Conservation (phyloP, 2,888 invertebrate genomes). For the Volucella inflata region DNA sequence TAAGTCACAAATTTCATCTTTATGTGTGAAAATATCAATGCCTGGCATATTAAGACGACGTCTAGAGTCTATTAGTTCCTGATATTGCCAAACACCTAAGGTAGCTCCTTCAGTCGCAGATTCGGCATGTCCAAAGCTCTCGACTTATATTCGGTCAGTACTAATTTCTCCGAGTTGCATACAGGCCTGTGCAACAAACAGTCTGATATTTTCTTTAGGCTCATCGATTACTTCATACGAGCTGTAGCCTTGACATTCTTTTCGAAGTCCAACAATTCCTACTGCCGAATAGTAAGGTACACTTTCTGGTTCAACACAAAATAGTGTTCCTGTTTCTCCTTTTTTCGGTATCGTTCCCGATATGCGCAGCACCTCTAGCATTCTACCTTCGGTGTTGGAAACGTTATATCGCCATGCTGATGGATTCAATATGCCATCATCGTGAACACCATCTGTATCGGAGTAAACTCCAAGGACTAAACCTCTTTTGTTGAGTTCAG, state of each 20-base stretch:
- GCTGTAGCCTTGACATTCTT: slow-evolving; percentile 88
- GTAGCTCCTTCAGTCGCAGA: slow-evolving; percentile 91
- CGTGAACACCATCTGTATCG: slow-evolving; percentile 85
- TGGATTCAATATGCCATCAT: slow-evolving; percentile 86
- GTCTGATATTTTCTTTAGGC: slow-evolving; percentile 89
- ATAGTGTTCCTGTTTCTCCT: slow-evolving; percentile 87
- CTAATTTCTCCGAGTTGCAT: slow-evolving; percentile 85
- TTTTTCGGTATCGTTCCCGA: slow-evolving; percentile 84
- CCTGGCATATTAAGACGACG: slow-evolving; percentile 78
- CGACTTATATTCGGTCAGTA: slow-evolving; percentile 87
- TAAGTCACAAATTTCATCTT: slow-evolving; percentile 87
- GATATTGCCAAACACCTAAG: slow-evolving; percentile 88
- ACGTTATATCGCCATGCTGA: slow-evolving; percentile 86
- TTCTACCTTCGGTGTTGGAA: slow-evolving; percentile 84
- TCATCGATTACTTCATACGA: slow-evolving; percentile 89
- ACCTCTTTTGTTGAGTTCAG: slow-evolving; percentile 83
- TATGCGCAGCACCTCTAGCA: slow-evolving; percentile 85
- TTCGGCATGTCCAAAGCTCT: slow-evolving; percentile 90
- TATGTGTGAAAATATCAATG: slow-evolving; percentile 85
- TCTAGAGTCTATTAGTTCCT: slow-evolving; percentile 83
- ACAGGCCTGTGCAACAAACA: slow-evolving; percentile 87
- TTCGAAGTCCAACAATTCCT: slow-evolving; percentile 90
- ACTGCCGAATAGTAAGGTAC: slow-evolving; percentile 86
- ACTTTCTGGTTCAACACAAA: slow-evolving; percentile 85
- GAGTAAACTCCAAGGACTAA: slow-evolving; percentile 87